A percentile compares a stretch with the other conserved stretches of the same genome.
Conservation (phyloP, 1,140 invertebrate genomes). For the Heliconius melpomene region DNA sequence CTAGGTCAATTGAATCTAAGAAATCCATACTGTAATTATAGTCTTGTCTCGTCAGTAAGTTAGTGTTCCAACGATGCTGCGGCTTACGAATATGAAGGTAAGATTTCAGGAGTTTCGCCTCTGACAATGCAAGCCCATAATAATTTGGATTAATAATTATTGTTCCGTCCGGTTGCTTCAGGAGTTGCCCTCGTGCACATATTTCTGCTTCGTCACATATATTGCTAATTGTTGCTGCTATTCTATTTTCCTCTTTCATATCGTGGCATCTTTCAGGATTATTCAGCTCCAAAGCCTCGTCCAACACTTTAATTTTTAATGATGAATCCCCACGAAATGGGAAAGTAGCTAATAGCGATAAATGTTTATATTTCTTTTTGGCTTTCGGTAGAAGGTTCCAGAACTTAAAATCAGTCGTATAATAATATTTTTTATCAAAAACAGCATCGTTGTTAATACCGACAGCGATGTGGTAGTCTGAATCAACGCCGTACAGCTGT, state of each 20-base stretch:
- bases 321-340: conserved; percentile 69
- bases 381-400: conserved; percentile 86
- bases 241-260: conserved; percentile 89
- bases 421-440: conserved; percentile 85
- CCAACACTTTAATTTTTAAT: conserved; percentile 69
- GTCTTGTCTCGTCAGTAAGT: conserved; percentile 85
- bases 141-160: conserved; percentile 86
- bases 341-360: conserved; percentile 78
- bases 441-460: conserved; percentile 86
- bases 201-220: conserved; percentile 86
- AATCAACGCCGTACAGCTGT: conserved; percentile 84
- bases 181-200: conserved; percentile 87
- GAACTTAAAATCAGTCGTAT: conserved; percentile 85
- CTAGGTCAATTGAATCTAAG: conserved; percentile 86
- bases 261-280: conserved; percentile 76
- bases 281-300: conserved; percentile 74
- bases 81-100: conserved; percentile 86
- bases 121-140: conserved; percentile 82
- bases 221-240: conserved; percentile 85
- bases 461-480: conserved; percentile 88
- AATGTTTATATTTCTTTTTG: conserved; percentile 81
- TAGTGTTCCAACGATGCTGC: conserved; percentile 86
- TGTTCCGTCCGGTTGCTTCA: conserved; percentile 84
- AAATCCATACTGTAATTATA: conserved; percentile 91
- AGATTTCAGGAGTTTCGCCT: conserved; percentile 84